These are phyloP conservation scores for Cordilura impudica DNA, from an alignment of 2,888 invertebrate genomes.

Conservation along the genomic window DNA sequence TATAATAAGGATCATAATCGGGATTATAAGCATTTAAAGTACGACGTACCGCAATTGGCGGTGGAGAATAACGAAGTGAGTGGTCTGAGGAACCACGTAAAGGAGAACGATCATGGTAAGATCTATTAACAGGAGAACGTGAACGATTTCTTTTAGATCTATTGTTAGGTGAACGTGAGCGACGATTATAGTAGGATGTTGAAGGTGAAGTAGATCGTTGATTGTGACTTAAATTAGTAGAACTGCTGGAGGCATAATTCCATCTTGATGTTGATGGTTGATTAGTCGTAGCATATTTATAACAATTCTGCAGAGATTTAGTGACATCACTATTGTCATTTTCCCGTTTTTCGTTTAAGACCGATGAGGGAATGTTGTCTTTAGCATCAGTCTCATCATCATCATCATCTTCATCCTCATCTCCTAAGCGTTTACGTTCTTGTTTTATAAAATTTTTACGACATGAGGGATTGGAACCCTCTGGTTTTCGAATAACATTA, in stretches of 20 bases:
- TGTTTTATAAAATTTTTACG: conserved; percentile 71
- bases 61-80: background rate
- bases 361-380: background rate
- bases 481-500: conserved; percentile 68
- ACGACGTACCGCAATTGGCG: background rate
- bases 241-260: background rate
- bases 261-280: background rate
- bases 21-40: background rate
- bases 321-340: background rate
- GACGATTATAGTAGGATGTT: background rate
- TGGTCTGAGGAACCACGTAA: background rate
- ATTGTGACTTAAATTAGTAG: background rate
- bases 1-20: conserved; percentile 7
- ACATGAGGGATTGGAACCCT: conserved; percentile 68
- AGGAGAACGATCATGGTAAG: background rate
- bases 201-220: conserved; percentile 2
- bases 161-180: background rate
- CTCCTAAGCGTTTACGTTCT: conserved; percentile 69
- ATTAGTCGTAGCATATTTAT: background rate
- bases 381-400: conserved; percentile 20
- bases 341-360: background rate
- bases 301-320: background rate
- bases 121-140: conserved; percentile 12
- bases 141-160: conserved; percentile 13
- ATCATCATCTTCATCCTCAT: conserved; percentile 55